These are phyloP conservation scores for Dolomedes plantarius DNA, from an alignment of 2,888 invertebrate genomes.

Conservation along the genomic window DNA sequence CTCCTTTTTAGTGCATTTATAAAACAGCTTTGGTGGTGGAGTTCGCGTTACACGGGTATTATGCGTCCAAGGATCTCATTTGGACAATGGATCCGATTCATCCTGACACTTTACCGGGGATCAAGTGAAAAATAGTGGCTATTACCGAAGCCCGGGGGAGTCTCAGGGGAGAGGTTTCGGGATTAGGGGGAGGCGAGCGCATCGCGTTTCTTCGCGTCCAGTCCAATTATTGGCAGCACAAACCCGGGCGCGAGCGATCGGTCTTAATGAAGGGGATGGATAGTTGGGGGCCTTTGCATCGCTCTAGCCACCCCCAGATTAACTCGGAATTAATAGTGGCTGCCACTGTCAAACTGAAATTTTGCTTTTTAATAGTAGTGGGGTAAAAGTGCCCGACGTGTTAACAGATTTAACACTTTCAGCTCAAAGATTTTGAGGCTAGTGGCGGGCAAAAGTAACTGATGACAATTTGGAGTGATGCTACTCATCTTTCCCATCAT, in stretches of 20 bases:
- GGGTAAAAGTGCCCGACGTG: no score
- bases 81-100: conserved; percentile 72
- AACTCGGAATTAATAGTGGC: conserved; percentile 69
- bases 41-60: conserved; percentile 72
- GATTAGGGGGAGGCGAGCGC: conserved; percentile 39
- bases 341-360: background rate
- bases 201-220: conserved; percentile 64
- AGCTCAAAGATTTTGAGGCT: no score
- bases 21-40: conserved; percentile 69
- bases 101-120: conserved; percentile 72
- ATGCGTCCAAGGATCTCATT: conserved; percentile 69
- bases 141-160: conserved; percentile 62
- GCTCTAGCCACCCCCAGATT: conserved; percentile 62
- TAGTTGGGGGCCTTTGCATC: conserved; percentile 6
- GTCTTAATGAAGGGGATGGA: conserved; percentile 66
- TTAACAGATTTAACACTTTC: no score
- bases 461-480: no score
- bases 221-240: conserved; percentile 68
- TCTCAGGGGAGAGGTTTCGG: conserved; percentile 55
- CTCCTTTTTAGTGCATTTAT: conserved; percentile 70
- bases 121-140: conserved; percentile 73
- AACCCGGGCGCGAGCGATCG: conserved; percentile 61
- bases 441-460: no score
- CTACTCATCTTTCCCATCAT: no score
- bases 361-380: background rate